phyloP scores from a whole-genome alignment of 2,113 vertebrate species.

The Papio anubis region DNA sequence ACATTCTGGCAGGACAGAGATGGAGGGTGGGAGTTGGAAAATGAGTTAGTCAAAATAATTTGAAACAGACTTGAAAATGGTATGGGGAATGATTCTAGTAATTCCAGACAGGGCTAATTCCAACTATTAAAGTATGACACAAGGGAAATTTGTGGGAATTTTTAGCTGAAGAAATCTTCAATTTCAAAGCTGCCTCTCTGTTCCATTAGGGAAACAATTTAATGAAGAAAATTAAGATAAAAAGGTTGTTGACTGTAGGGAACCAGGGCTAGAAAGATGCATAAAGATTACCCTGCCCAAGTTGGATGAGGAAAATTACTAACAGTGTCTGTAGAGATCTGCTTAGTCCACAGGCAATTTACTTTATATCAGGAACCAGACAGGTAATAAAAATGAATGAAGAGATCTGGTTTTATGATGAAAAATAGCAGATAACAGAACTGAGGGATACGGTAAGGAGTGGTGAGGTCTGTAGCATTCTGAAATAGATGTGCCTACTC shows the following conservation, averaged over 20 bases:
- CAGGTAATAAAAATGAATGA: background rate
- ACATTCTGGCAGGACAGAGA: background rate
- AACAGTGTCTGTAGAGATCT: background rate
- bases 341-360: background rate
- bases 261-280: background rate
- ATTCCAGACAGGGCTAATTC: background rate
- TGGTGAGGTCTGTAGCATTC: background rate
- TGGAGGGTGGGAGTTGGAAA: background rate
- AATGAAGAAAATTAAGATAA: conserved; percentile 8
- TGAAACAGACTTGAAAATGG: background rate
- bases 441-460: background rate
- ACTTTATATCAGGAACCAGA: background rate
- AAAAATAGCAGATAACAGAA: background rate
- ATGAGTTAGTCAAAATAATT: background rate
- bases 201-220: background rate
- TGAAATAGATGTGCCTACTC: accelerated
- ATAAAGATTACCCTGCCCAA: background rate
- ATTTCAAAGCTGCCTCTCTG: background rate
- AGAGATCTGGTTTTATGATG: background rate
- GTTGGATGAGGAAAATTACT: background rate
- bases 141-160: background rate
- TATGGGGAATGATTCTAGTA: background rate
- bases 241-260: background rate
- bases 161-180: background rate
- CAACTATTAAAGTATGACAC: conserved; percentile 9